Conservation (phyloP, 1,140 invertebrate genomes). For the Anastrepha ludens region DNA sequence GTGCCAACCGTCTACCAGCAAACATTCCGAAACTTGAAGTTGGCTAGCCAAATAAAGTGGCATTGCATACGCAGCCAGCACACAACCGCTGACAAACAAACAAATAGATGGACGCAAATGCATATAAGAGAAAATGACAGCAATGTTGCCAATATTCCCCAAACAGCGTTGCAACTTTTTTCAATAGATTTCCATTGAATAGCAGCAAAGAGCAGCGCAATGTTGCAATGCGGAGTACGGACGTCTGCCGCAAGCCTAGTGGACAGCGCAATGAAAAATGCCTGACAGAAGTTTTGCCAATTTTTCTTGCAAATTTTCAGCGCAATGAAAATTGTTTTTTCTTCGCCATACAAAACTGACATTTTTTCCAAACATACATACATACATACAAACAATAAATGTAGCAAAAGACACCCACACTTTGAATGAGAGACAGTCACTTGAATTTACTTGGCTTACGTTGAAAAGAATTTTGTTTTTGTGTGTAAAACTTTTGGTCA, state of each 20-base stretch:
- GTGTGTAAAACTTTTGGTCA: background rate
- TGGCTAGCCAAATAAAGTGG: constrained; percentile 36
- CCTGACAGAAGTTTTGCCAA: constrained; percentile 44
- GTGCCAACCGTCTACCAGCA: background rate
- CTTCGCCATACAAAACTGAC: background rate
- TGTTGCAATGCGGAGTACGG: background rate
- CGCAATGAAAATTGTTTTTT: constrained; percentile 3
- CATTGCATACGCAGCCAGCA: background rate
- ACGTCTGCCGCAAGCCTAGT: background rate
- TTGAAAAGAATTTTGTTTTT: background rate
- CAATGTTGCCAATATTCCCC: constrained; percentile 26
- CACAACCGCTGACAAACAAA: background rate
- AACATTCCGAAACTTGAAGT: constrained; percentile 21
- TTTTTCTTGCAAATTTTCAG: constrained; percentile 40
- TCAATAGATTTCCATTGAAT: background rate
- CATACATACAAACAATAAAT: too few species aligned
- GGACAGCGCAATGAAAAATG: constrained; percentile 31
- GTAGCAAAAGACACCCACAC: background rate
- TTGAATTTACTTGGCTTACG: constrained; percentile 16
- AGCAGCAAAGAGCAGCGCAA: background rate
- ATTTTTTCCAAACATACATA: background rate
- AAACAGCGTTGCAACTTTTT: background rate
- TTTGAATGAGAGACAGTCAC: background rate
- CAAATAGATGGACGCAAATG: background rate
- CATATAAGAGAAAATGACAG: background rate